phyloP scores from a whole-genome alignment of 2,113 vertebrate species.

The Campylorhamphus procurvoides region DNA sequence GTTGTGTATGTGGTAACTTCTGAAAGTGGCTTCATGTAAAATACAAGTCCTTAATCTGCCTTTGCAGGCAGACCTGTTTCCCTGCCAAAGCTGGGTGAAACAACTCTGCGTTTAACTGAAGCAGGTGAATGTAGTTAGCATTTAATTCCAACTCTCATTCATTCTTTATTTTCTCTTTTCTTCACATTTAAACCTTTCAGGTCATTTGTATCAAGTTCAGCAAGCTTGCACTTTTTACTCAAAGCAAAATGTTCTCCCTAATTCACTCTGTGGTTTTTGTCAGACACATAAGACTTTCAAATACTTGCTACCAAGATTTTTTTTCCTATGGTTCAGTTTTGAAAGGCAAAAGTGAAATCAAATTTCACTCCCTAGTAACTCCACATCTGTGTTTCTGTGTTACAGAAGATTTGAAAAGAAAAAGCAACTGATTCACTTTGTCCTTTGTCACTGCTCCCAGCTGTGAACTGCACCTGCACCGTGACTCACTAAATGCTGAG shows the following conservation, averaged over 20 bases:
- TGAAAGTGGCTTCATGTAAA: not conserved
- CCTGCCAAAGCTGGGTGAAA: not conserved
- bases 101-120: not conserved
- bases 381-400: constrained; percentile 50
- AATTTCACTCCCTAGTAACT: constrained; percentile 45
- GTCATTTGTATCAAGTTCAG: constrained; percentile 52
- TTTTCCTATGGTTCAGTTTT: not conserved
- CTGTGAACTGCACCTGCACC: constrained; percentile 79
- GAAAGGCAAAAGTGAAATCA: constrained; percentile 47
- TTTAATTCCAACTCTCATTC: constrained; percentile 1
- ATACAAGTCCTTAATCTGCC: not conserved
- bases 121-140: not conserved
- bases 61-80: not conserved
- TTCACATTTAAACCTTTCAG: not conserved
- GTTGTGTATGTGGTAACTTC: not conserved
- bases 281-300: constrained; percentile 12
- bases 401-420: constrained; percentile 43
- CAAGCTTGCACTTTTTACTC: constrained; percentile 60
- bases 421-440: constrained; percentile 67
- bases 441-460: constrained; percentile 70
- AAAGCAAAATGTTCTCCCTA: not conserved
- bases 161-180: constrained; percentile 28
- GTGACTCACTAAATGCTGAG: constrained; percentile 38
- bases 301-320: not conserved
- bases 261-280: not conserved